Conservation (phyloP, 92 coral and sea anemone species). For the Blastomussa wellsi region DNA sequence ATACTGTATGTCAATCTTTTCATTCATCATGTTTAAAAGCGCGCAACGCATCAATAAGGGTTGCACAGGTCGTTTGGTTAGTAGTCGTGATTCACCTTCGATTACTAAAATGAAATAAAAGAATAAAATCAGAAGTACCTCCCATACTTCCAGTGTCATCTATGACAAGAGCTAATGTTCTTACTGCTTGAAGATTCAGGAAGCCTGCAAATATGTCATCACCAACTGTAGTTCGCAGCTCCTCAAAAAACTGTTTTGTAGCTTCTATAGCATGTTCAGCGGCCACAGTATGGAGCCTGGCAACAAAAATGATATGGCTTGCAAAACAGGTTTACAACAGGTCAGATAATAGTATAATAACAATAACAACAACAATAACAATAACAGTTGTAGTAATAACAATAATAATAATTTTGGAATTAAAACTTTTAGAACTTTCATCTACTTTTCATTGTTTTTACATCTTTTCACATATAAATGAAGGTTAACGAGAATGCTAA, state of each 20-base stretch:
- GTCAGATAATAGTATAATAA: no score
- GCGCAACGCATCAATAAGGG: neutral
- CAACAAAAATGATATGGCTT: neutral
- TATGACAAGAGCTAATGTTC: slow-evolving; percentile 60
- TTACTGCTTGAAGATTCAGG: slow-evolving; percentile 45
- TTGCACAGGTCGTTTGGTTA: neutral
- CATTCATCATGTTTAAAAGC: neutral
- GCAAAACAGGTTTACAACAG: no score
- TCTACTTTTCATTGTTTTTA: no score
- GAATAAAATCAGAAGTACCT: slow-evolving; percentile 30
- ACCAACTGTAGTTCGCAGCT: slow-evolving; percentile 51
- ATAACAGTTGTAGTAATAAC: no score
- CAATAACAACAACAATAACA: no score
- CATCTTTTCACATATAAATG: no score
- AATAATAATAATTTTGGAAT: no score
- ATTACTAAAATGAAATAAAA: neutral
- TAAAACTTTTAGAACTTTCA: no score
- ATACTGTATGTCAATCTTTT: neutral
- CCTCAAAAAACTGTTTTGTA: slow-evolving; percentile 63
- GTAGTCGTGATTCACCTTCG: no score
- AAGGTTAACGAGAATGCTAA: no score
- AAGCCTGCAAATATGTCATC: slow-evolving; percentile 55
- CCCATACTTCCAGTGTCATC: slow-evolving; percentile 72
- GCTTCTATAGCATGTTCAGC: slow-evolving; percentile 65
- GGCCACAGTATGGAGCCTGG: slow-evolving; percentile 58